Evolutionary conservation across 1,140 invertebrate genomes (phyloP).

Genomic region (Propsilocerus akamusi): DNA sequence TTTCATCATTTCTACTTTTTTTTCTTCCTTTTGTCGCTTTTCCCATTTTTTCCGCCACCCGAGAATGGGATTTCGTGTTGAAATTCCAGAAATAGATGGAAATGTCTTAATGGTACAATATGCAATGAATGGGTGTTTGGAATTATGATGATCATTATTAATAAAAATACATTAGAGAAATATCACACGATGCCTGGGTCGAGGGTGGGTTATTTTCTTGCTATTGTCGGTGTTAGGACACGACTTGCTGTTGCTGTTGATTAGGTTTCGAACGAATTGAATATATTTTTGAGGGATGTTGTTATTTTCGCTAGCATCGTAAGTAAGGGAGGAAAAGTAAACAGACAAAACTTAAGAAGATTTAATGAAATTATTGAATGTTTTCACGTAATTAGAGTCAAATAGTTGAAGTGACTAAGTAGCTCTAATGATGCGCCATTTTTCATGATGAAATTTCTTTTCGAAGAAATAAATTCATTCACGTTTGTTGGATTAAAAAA

Average conservation of each 20-base stretch:
- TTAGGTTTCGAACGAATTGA: no score
- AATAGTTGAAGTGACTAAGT: neutral
- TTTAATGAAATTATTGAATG: conserved; percentile 4
- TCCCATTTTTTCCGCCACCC: no score
- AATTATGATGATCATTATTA: conserved; percentile 2
- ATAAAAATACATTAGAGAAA: neutral
- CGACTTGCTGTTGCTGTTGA: no score
- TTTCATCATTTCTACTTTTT: no score
- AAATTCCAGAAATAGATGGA: no score
- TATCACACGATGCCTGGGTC: neutral
- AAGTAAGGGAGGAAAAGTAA: neutral
- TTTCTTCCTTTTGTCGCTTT: no score
- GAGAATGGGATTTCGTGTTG: no score
- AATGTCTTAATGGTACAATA: neutral
- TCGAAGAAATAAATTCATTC: no score
- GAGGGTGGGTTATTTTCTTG: neutral
- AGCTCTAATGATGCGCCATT: neutral
- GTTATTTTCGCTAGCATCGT: neutral
- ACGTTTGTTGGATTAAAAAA: no score
- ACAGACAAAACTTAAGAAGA: neutral
- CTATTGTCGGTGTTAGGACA: no score
- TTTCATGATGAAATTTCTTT: no score
- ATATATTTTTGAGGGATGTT: neutral
- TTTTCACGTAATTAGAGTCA: conserved; percentile 3
- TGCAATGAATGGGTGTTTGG: neutral